Base-by-base conservation (phyloP, 2,888 invertebrate genomes). In the Phasia obesa region DNA sequence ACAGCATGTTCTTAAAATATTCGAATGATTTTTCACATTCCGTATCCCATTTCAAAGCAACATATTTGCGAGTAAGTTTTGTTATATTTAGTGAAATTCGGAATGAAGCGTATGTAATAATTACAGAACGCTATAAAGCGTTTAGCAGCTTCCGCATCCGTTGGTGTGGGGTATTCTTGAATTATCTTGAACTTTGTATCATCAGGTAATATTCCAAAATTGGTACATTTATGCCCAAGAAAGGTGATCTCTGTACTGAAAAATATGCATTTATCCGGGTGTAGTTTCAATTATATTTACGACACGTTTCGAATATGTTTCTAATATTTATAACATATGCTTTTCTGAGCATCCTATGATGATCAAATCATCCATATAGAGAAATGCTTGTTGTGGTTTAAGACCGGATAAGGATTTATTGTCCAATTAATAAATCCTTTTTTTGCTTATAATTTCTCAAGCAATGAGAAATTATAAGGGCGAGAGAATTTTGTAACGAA, bases 91-190 rank as follows among this genome's bases (percentile, higher is more conserved):
- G 4, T 17, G 49, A 51, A 44, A 47, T 44, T 27, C 17, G 55
- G 31, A 31, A 57, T 57, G 9, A 31, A 57, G 13, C 31, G 31
- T 31, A 31, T 57, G 31, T 31, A 57, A 31, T 57, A 57, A 31
- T 57, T 31, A 57, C 55, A 57, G 55, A 57, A 57, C 17, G 55
- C 31, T 57, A 57, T 31, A 57, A 57, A 57, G 11, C 55, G 55
- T 31, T 23, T 31, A 31, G 31, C 55, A 31, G 31, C 55, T 31
- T 57, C 27, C 17, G 17, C 55, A 57, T 31, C 31, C 7, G 17
- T 31, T 31, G 31, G 31, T 17, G 19, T 57, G 9, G 55, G 55
- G 13, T 57, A 57, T 1, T 57, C 17, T 31, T 57, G 0, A 31
- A 31, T 57, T n/a, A 31, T 31, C 17, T 57, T 31, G 13, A 31